Evolutionary conservation across 2,888 invertebrate species (phyloP).

Genomic region (Criorhina ranunculi): DNA sequence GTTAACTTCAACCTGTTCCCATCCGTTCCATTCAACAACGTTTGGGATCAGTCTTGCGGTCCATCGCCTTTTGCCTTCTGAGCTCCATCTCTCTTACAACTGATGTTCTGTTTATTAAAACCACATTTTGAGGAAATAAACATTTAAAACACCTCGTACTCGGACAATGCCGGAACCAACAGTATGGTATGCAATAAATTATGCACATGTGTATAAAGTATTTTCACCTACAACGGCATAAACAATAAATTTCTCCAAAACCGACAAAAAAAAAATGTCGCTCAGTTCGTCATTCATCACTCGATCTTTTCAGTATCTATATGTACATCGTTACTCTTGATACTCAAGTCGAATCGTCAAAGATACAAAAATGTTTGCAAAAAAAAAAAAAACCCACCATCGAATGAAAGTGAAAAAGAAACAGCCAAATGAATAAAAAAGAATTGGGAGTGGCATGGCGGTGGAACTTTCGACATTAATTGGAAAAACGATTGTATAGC

Average conservation of each 20-base stretch:
- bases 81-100: no score
- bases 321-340: not conserved
- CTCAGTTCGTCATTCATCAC: conserved; percentile 45
- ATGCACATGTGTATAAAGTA: conserved; percentile 28
- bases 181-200: no score
- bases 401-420: conserved; percentile 48
- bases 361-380: conserved; percentile 14
- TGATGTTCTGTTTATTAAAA: no score
- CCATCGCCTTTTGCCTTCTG: no score
- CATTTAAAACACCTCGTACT: no score
- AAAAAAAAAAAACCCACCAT: conserved; percentile 13
- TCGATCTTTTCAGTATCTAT: conserved; percentile 13
- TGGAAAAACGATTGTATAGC: conserved; percentile 21
- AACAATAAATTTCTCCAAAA: conserved; percentile 44
- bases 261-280: conserved; percentile 20
- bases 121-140: no score
- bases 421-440: conserved; percentile 1
- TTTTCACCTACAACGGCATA: conserved; percentile 26
- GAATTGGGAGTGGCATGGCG: conserved; percentile 32
- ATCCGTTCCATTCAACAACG: no score
- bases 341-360: not conserved
- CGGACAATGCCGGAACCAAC: no score
- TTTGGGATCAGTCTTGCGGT: no score
- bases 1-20: no score
- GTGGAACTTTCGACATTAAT: conserved; percentile 42